Conservation (phyloP, 2,113 vertebrate species). For the Oncorhynchus clarkii region DNA sequence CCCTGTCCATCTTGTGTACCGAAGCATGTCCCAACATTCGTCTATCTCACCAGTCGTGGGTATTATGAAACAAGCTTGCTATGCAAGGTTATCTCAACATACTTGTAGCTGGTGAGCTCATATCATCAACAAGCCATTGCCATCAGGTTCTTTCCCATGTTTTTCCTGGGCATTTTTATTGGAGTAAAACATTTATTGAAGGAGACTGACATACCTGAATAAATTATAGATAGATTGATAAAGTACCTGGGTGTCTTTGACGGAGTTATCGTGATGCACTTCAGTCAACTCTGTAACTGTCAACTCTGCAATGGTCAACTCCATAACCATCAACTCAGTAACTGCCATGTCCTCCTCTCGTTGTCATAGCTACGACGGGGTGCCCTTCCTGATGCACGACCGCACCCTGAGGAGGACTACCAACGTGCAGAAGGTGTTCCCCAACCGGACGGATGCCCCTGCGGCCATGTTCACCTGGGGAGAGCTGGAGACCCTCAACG, state of each 20-base stretch:
- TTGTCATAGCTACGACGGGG: constrained; percentile 74
- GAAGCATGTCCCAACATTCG: too few species aligned
- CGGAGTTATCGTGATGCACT: background rate
- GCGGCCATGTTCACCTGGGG: constrained; percentile 77
- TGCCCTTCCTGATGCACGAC: constrained; percentile 96
- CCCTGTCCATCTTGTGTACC: too few species aligned
- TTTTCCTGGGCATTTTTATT: too few species aligned
- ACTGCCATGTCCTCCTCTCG: background rate
- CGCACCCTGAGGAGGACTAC: constrained; percentile 83
- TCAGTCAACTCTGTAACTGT: background rate
- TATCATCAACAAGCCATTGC: too few species aligned
- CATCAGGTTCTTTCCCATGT: too few species aligned
- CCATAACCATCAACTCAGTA: background rate
- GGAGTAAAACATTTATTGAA: too few species aligned
- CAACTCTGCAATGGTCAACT: background rate
- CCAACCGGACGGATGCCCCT: constrained; percentile 52
- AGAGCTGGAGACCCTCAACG: constrained; percentile 78
- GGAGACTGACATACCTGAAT: background rate
- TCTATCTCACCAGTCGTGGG: too few species aligned
- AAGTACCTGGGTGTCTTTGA: background rate
- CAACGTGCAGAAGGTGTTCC: constrained; percentile 75
- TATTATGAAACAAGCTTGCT: too few species aligned
- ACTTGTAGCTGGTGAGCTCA: too few species aligned
- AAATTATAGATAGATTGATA: background rate
- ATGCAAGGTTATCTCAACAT: too few species aligned